phyloP scores from a whole-genome alignment of 1,140 invertebrate genomes.

The Halictus rubicundus region DNA sequence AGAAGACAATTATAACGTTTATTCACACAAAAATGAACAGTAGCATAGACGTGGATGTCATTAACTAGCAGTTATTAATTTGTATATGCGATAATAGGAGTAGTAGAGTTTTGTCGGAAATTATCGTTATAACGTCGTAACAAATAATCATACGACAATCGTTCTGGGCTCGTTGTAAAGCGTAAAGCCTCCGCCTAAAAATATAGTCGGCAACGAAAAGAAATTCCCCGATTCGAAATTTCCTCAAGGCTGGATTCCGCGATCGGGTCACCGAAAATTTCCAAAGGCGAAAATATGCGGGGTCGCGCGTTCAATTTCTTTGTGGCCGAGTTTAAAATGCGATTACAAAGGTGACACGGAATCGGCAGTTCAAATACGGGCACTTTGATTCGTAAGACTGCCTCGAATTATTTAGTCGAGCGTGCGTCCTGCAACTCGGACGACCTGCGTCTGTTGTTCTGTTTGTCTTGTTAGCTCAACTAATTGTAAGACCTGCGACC shows the following conservation, averaged over 20 bases:
- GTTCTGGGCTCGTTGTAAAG: no score
- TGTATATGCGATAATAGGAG: no score
- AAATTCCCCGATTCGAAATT: conserved; percentile 50
- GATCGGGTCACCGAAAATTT: conserved; percentile 25
- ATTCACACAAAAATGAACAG: no score
- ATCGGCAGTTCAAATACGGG: conserved; percentile 18
- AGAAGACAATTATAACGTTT: no score
- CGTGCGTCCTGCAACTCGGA: background rate
- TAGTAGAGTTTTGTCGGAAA: no score
- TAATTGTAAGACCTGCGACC: background rate
- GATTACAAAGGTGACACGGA: background rate
- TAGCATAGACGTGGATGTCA: no score
- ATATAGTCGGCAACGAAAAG: conserved; percentile 27
- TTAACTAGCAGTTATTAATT: no score
- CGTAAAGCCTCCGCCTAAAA: no score
- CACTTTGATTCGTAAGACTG: background rate
- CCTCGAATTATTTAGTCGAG: conserved; percentile 2
- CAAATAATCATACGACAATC: no score
- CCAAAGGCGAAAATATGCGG: conserved; percentile 22
- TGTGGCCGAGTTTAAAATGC: background rate
- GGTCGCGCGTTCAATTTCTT: conserved; percentile 8
- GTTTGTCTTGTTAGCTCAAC: background rate
- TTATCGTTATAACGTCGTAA: no score
- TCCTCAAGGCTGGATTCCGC: conserved; percentile 11
- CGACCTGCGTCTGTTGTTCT: background rate